phyloP scores from a whole-genome alignment of 2,113 vertebrate species.

The Vidua chalybeata region DNA sequence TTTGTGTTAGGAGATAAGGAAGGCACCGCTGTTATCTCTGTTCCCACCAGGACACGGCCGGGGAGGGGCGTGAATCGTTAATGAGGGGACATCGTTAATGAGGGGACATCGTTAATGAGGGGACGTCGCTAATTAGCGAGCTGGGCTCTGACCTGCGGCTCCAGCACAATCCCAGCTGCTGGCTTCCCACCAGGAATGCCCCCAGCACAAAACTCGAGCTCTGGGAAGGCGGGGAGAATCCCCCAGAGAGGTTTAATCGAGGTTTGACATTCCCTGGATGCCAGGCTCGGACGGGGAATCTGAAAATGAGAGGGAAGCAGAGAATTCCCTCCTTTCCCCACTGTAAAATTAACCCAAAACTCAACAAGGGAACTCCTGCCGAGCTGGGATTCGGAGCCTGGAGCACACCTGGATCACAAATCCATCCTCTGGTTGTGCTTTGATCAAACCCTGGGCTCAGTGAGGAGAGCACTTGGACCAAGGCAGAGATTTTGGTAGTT shows the following conservation, averaged over 20 bases:
- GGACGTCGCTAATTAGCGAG: background rate
- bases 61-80: background rate
- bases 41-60: background rate
- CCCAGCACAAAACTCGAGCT: background rate
- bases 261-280: background rate
- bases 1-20: background rate
- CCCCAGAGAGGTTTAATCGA: background rate
- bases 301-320: background rate
- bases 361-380: background rate
- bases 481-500: background rate
- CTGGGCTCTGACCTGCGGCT: background rate
- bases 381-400: background rate
- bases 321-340: background rate
- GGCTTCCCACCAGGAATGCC: background rate
- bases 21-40: background rate
- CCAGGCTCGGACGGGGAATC: background rate
- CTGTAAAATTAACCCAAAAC: background rate
- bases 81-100: background rate
- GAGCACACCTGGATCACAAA: background rate
- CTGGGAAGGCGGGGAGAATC: background rate
- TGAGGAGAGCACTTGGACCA: rapidly evolving
- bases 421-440: background rate
- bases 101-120: background rate
- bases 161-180: background rate
- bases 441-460: background rate